Evolutionary conservation across 2,797 vertebrate genomes (phyloP).

Genomic region (Dicrostonyx torquatus): DNA sequence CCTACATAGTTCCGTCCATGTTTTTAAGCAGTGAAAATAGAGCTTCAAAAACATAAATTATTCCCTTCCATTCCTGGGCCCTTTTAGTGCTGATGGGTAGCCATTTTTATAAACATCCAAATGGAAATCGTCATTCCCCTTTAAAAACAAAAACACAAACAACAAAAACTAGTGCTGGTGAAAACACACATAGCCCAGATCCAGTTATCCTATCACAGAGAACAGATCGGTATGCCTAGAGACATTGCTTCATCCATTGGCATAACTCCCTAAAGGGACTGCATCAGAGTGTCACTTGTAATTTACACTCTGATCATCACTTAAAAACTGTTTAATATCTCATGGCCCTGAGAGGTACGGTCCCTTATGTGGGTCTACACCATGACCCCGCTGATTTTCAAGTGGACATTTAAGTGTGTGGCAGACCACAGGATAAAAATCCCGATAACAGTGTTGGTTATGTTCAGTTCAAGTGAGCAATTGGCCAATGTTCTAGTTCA

Average conservation of each 20-base stretch:
- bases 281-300: constrained; percentile 61
- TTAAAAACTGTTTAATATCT: constrained; percentile 69
- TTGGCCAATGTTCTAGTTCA: not conserved
- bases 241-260: constrained; percentile 60
- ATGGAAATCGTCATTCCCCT: constrained; percentile 60
- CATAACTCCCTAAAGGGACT: constrained; percentile 79
- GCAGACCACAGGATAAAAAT: constrained; percentile 68
- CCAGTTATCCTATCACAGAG: constrained; percentile 68
- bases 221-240: constrained; percentile 48
- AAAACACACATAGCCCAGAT: constrained; percentile 69
- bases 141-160: not conserved
- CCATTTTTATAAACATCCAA: constrained; percentile 60
- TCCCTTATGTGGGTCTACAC: not conserved
- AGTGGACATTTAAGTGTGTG: constrained; percentile 53
- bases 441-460: not conserved
- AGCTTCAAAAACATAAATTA: constrained; percentile 44
- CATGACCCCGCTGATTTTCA: constrained; percentile 50
- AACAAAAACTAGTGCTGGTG: constrained; percentile 72
- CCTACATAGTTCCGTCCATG: constrained; percentile 15
- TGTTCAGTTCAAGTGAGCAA: not conserved
- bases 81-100: constrained; percentile 52
- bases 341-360: not conserved
- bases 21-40: constrained; percentile 42
- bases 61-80: constrained; percentile 39
- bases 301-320: constrained; percentile 63